Base-by-base conservation (phyloP, 2,888 invertebrate genomes). In the Sceliomorpha sp. region DNA sequence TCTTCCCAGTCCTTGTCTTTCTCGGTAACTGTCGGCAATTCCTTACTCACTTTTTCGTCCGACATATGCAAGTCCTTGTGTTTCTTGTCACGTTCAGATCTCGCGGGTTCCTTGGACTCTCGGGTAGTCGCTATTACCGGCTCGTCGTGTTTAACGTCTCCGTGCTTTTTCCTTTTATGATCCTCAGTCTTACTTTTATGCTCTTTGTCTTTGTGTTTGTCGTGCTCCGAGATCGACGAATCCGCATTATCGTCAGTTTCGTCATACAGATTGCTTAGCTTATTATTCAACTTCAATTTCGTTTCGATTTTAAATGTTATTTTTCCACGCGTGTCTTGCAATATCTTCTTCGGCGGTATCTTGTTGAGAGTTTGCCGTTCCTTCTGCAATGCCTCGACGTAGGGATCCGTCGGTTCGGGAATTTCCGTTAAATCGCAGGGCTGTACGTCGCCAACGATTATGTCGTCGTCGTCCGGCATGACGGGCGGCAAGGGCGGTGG, bases 301-400 rank as follows among this genome's bases (percentile, higher is more conserved):
- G 81, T 83, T 0, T 85, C 86, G 12, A 88, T 84, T 12, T 86
- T 88, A 34, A 88, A 88, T 0, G 83, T 87, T 5, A 88, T 88
- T 47, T 87, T 88, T 0, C 86, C 87, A 4, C 88, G 74, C 0
- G 81, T 71, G 26, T 86, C 87, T 1, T 83, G 75, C 1, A 83
- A 80, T 10, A 86, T 86, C 63, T 86, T 88, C 40, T 84, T 86
- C 1, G 81, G 79, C 1, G 82, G 85, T 62, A 82, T 84, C 60
- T 83, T 86, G 45, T 81, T 86, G 12, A 85, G 66, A 0, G 80
- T 76, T 55, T 81, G 85, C 24, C 88, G 73, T 42, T 88, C 87
- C 44, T 87, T 87, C 9, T 82, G 79, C 7, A 88, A 48, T 0
- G 87, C 80, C 40, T 87, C 85, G 0, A 87, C 80, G 27, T 88